Conservation (phyloP, 2,797 vertebrate genomes). For the Tamandua tetradactyla region DNA sequence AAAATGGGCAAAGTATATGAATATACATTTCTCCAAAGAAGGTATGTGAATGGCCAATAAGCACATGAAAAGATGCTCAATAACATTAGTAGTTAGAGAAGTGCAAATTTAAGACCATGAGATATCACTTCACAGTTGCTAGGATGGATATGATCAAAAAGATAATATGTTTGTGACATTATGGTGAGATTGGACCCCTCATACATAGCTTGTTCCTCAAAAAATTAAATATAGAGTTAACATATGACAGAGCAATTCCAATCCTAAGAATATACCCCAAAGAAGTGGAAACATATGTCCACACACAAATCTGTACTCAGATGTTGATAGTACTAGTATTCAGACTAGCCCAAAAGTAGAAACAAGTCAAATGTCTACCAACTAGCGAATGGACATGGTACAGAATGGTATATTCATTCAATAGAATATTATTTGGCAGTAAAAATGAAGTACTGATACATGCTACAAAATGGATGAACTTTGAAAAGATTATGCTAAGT, state of each 20-base stretch:
- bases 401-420: not conserved
- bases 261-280: too few relatives aligned
- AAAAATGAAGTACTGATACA: not conserved
- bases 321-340: not conserved
- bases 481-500: not conserved
- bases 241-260: too few relatives aligned
- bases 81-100: not conserved
- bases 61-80: not conserved
- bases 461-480: not conserved
- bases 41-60: not conserved
- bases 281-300: too few relatives aligned
- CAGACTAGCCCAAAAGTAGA: not conserved
- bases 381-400: not conserved
- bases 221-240: constrained; percentile 9
- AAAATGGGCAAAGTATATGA: not conserved
- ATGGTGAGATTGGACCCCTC: not conserved
- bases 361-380: not conserved
- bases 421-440: not conserved
- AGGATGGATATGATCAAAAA: not conserved
- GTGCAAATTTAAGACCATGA: constrained; percentile 23
- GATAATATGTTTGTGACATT: not conserved
- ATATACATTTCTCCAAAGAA: not conserved
- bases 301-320: too few relatives aligned
- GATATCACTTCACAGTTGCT: not conserved
- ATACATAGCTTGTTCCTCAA: not conserved